Percentiles rank a stretch among this genome's conserved stretches.
phyloP scores from a whole-genome alignment of 2,888 invertebrate genomes.

The Cephus spinipes region DNA sequence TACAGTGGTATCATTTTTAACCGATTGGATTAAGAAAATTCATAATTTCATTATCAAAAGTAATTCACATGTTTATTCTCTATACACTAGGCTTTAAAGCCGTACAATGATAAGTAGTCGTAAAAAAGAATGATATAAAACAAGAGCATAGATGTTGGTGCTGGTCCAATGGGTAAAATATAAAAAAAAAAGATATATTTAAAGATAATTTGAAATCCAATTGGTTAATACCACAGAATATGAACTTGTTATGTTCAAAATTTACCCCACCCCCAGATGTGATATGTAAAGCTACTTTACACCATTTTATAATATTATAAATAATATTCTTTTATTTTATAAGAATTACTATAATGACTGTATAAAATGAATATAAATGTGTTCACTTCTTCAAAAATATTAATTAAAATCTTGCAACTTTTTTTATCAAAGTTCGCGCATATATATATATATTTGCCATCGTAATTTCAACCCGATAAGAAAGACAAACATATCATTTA shows the following conservation, averaged over 20 bases:
- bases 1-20: constrained; percentile 23
- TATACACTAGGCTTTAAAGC: not conserved
- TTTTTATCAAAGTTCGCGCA: not conserved
- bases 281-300: constrained; percentile 66
- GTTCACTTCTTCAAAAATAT: not conserved
- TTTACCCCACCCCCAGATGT: constrained; percentile 61
- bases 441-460: not conserved
- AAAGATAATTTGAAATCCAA: not conserved
- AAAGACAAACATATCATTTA: constrained; percentile 31
- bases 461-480: not conserved
- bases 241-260: constrained; percentile 34
- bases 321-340: constrained; percentile 54
- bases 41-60: constrained; percentile 2
- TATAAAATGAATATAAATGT: constrained; percentile 47
- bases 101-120: not conserved
- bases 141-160: not conserved
- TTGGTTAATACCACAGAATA: not conserved
- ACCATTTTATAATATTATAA: constrained; percentile 59
- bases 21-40: constrained; percentile 26
- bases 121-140: not conserved
- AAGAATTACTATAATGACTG: constrained; percentile 54
- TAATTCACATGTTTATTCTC: not conserved
- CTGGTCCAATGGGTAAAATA: constrained; percentile 1
- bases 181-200: constrained; percentile 4
- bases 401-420: not conserved